Conservation (phyloP, 2,797 vertebrate genomes). For the Mormyrus proboscirostris region DNA sequence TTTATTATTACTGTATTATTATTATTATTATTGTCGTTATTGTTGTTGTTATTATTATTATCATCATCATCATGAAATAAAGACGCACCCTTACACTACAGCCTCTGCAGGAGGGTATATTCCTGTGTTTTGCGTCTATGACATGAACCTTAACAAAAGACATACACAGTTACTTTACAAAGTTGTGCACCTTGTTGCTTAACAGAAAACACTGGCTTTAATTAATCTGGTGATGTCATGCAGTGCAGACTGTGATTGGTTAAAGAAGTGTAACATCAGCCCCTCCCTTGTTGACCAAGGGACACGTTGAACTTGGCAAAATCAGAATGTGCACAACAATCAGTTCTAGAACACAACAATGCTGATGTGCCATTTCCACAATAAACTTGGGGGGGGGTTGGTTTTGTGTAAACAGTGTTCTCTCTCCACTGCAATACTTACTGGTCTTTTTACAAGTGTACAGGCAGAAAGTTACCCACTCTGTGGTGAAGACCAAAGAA, state of each 20-base stretch:
- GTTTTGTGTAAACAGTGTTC: not conserved
- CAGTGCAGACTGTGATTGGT: not conserved
- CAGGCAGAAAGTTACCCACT: not conserved
- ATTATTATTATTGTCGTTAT: not conserved
- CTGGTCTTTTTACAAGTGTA: not conserved
- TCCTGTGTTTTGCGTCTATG: not conserved
- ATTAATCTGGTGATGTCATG: not conserved
- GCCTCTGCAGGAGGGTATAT: not conserved
- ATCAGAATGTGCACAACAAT: not conserved
- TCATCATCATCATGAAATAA: not conserved
- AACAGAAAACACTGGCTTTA: not conserved
- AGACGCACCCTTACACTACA: not conserved
- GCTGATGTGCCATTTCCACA: not conserved
- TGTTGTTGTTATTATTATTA: not conserved
- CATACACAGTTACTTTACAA: not conserved
- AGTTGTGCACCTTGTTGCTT: not conserved
- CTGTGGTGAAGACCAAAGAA: not conserved
- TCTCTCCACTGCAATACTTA: not conserved
- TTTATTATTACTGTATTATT: not conserved
- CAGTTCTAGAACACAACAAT: not conserved
- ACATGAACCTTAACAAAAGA: not conserved
- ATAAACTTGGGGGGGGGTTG: not conserved
- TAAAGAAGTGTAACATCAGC: not conserved
- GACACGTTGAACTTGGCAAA: not conserved
- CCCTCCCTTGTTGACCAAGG: not conserved